Conservation (phyloP, 2,888 invertebrate genomes). For the Odontocolon sp. region DNA sequence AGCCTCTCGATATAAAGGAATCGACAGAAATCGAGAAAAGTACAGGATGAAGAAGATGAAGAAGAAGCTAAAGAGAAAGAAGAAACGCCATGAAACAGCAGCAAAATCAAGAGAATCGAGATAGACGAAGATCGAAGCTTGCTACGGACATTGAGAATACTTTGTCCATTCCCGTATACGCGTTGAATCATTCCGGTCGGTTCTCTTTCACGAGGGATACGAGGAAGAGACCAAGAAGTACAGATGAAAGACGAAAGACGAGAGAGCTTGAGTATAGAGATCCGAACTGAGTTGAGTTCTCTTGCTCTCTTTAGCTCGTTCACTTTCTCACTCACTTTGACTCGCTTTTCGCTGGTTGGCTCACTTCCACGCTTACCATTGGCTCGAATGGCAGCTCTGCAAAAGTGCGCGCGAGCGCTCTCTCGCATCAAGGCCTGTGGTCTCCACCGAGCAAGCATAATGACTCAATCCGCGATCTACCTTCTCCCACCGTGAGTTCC, state of each 20-base stretch:
- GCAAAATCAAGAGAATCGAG: constrained; percentile 57
- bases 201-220: constrained; percentile 74
- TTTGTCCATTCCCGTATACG: constrained; percentile 71
- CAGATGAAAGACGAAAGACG: constrained; percentile 21
- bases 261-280: not conserved
- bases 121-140: not conserved
- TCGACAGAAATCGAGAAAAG: constrained; percentile 1
- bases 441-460: constrained; percentile 79
- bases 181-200: constrained; percentile 76
- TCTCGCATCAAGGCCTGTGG: constrained; percentile 78
- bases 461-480: constrained; percentile 81
- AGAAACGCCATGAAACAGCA: constrained; percentile 37
- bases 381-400: constrained; percentile 72
- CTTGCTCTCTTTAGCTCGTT: not conserved
- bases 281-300: constrained; percentile 22
- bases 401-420: constrained; percentile 57
- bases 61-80: constrained; percentile 20
- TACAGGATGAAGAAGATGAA: not conserved
- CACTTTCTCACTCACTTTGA: constrained; percentile 17
- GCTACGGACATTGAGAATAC: constrained; percentile 67
- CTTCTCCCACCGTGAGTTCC: constrained; percentile 69
- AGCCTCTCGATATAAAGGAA: constrained; percentile 26
- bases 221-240: not conserved
- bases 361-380: constrained; percentile 57
- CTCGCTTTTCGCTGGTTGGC: constrained; percentile 45